phyloP scores from a whole-genome alignment of 2,888 invertebrate species.

The Eristalinus sepulchralis region DNA sequence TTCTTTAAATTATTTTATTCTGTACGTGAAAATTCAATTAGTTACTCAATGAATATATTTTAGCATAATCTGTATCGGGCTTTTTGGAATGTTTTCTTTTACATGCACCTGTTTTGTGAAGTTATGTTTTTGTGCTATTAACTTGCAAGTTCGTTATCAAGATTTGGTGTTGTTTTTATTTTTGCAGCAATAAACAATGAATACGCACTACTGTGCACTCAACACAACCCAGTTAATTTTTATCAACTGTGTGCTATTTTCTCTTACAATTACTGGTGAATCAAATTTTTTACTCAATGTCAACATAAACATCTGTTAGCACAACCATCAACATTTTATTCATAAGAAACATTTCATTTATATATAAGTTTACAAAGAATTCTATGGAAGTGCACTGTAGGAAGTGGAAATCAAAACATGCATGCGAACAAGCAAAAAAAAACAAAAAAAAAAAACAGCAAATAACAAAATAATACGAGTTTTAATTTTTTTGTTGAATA shows the following conservation, averaged over 20 bases:
- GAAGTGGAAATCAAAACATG: not conserved
- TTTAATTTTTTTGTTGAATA: not conserved
- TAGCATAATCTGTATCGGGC: too few species aligned
- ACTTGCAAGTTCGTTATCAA: too few species aligned
- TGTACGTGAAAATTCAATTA: too few species aligned
- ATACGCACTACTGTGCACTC: too few species aligned
- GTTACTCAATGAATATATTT: too few species aligned
- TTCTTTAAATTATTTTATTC: too few species aligned
- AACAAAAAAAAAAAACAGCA: not conserved
- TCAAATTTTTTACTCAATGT: not conserved
- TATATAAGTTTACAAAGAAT: not conserved
- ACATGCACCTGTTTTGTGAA: too few species aligned
- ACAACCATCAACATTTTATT: not conserved
- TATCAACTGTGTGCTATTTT: not conserved
- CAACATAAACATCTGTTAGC: not conserved
- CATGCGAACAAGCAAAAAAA: conserved; percentile 1
- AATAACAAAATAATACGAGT: not conserved
- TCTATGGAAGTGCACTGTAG: not conserved
- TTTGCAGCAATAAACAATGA: too few species aligned
- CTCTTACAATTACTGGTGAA: not conserved
- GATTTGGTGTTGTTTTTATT: too few species aligned
- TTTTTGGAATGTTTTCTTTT: too few species aligned
- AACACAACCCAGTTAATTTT: too few species aligned
- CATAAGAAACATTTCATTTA: not conserved
- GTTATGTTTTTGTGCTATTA: too few species aligned